These are phyloP conservation scores for Sinocyclocheilus grahami DNA, from an alignment of 2,113 vertebrate species.

Conservation along the genomic window DNA sequence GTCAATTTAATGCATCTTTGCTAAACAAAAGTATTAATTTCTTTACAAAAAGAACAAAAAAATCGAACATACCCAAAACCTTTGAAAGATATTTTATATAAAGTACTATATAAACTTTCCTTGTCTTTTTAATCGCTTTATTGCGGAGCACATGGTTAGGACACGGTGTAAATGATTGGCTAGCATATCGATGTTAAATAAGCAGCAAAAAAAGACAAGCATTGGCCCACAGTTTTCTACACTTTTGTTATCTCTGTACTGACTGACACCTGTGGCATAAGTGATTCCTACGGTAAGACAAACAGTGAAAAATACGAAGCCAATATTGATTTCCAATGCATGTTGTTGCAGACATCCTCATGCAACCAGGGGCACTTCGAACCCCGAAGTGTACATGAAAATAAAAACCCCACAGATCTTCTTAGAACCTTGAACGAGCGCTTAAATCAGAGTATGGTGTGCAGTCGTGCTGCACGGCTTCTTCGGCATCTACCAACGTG, in stretches of 20 bases:
- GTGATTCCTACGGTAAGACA: constrained; percentile 66
- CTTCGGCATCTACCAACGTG: constrained; percentile 76
- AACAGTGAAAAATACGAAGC: constrained; percentile 63
- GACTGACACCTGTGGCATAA: constrained; percentile 46
- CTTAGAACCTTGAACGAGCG: constrained; percentile 13
- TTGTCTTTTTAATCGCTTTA: neutral
- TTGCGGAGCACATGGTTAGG: neutral
- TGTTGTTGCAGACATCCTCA: constrained; percentile 53
- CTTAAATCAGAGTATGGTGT: constrained; percentile 53
- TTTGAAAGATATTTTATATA: no score
- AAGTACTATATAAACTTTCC: neutral
- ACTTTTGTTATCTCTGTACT: constrained; percentile 66
- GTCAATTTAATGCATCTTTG: neutral
- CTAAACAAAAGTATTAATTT: neutral
- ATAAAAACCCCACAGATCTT: constrained; percentile 23
- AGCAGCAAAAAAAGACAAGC: constrained; percentile 69
- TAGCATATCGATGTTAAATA: constrained; percentile 61
- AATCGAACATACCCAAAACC: no score
- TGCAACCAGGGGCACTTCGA: constrained; percentile 1
- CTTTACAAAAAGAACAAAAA: no score
- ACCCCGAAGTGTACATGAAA: constrained; percentile 17
- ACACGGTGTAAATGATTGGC: constrained; percentile 61
- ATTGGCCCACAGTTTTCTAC: constrained; percentile 49
- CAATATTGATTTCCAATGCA: constrained; percentile 64
- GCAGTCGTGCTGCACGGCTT: constrained; percentile 62